phyloP scores from a whole-genome alignment of 2,113 vertebrate species.

The Empidonax alnorum region DNA sequence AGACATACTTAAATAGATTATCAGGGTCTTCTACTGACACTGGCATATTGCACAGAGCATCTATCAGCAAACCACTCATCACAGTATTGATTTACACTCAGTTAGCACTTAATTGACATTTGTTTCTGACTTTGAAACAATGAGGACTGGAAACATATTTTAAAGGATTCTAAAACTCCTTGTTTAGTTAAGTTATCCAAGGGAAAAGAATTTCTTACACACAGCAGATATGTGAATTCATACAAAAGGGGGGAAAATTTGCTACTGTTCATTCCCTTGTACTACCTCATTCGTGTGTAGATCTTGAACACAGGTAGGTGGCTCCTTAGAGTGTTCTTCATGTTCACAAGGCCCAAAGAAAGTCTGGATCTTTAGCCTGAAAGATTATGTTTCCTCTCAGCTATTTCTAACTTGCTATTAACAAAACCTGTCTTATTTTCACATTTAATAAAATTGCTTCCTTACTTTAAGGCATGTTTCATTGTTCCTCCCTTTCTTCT shows the following conservation, averaged over 20 bases:
- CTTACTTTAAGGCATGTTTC: background rate
- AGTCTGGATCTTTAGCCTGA: background rate
- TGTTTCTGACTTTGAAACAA: constrained; percentile 1
- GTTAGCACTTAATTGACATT: constrained; percentile 6
- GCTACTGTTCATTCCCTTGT: background rate
- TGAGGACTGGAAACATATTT: background rate
- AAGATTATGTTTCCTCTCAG: background rate
- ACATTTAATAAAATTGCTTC: background rate
- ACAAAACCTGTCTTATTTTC: background rate
- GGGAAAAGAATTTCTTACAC: background rate
- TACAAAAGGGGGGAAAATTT: background rate
- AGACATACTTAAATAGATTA: background rate
- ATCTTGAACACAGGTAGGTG: background rate
- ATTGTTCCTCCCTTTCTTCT: background rate
- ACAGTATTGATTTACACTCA: constrained; percentile 24
- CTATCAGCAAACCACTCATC: constrained; percentile 19
- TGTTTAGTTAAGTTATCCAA: background rate
- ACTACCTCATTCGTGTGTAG: background rate
- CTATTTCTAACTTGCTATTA: background rate
- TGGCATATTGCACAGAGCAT: background rate
- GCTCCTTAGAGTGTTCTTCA: background rate
- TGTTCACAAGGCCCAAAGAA: background rate
- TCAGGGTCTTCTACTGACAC: background rate
- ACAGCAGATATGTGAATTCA: background rate
- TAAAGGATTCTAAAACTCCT: background rate